phyloP scores from a whole-genome alignment of 2,888 invertebrate species.

The Crossocerus cetratus region DNA sequence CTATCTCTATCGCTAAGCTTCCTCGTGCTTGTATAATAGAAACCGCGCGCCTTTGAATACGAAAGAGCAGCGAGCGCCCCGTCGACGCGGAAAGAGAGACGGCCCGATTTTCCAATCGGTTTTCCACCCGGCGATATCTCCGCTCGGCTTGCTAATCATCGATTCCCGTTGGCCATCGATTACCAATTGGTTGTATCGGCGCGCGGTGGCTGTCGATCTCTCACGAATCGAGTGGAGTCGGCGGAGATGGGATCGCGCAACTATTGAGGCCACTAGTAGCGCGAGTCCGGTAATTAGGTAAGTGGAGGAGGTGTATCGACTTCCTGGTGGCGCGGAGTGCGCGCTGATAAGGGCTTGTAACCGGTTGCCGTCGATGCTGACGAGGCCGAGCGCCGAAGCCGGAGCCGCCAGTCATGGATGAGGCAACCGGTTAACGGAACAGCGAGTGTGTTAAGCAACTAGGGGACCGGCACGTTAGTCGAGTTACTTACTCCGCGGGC shows the following conservation, averaged over 20 bases:
- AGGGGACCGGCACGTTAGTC: slow-evolving; percentile 20
- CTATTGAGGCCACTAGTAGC: slow-evolving; percentile 20
- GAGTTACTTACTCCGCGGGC: not conserved
- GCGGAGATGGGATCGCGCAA: slow-evolving; percentile 27
- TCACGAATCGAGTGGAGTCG: no score
- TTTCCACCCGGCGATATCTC: no score
- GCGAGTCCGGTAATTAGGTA: slow-evolving; percentile 52
- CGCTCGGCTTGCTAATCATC: no score
- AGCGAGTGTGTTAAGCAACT: slow-evolving; percentile 42
- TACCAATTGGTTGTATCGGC: no score
- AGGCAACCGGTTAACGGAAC: slow-evolving; percentile 51
- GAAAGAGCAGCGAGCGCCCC: slow-evolving; percentile 19
- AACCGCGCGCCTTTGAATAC: slow-evolving; percentile 19
- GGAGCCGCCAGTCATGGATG: slow-evolving; percentile 28
- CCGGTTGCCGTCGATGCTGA: slow-evolving; percentile 33
- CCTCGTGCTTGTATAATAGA: slow-evolving; percentile 44
- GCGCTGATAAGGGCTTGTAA: slow-evolving; percentile 19
- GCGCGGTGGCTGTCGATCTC: no score
- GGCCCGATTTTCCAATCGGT: no score
- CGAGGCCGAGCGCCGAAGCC: not conserved
- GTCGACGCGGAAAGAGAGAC: no score
- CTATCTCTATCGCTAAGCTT: slow-evolving; percentile 17
- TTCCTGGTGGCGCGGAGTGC: slow-evolving; percentile 49
- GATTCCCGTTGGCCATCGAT: no score
- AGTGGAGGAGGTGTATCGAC: slow-evolving; percentile 59